These are phyloP conservation scores for Leptestheria dahalacensis DNA, from an alignment of 1,140 invertebrate genomes.

Conservation along the genomic window DNA sequence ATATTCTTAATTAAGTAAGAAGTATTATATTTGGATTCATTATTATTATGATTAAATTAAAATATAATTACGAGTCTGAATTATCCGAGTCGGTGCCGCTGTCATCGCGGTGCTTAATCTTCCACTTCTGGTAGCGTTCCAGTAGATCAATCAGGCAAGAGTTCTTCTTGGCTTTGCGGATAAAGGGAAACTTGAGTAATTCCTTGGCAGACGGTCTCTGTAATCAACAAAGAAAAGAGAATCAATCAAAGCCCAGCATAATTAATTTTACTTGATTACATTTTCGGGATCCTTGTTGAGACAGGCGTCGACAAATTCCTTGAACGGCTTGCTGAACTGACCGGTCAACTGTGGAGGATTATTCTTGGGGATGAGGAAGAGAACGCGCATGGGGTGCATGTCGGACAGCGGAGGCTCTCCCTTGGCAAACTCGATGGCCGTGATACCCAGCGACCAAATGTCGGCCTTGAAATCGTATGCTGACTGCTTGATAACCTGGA, in stretches of 20 bases:
- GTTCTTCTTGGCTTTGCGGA: conserved; percentile 90
- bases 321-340: conserved; percentile 91
- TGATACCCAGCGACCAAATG: conserved; percentile 99
- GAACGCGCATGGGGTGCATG: conserved; percentile 95
- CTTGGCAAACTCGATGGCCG: conserved; percentile 96
- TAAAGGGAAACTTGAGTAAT: conserved; percentile 83
- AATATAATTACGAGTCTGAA: conserved; percentile 64
- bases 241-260: too few relatives aligned
- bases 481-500: conserved; percentile 86
- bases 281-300: conserved; percentile 99
- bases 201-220: conserved; percentile 90
- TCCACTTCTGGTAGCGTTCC: conserved; percentile 92
- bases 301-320: conserved; percentile 98
- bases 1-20: not conserved
- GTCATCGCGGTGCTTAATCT: conserved; percentile 72
- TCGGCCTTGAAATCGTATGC: conserved; percentile 99
- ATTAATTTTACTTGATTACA: conserved; percentile 35
- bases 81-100: conserved; percentile 90
- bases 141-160: conserved; percentile 89
- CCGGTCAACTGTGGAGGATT: conserved; percentile 95
- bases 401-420: conserved; percentile 98
- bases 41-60: not conserved
- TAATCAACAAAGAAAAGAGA: conserved; percentile 24
- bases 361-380: conserved; percentile 99
- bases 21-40: not conserved